phyloP scores from a whole-genome alignment of 2,888 invertebrate genomes.

The Chrysomela aeneicollis region DNA sequence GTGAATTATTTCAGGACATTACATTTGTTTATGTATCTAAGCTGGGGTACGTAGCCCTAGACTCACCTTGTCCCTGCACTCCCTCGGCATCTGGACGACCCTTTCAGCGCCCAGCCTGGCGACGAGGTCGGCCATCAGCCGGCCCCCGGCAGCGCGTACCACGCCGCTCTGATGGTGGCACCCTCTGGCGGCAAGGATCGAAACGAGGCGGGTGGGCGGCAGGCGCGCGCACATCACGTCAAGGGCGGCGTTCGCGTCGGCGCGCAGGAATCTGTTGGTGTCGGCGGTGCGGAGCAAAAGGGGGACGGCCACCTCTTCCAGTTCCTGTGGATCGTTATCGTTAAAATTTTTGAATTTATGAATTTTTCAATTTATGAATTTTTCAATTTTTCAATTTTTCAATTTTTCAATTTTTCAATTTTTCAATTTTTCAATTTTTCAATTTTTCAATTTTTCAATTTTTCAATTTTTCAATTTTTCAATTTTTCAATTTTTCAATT shows the following conservation, averaged over 20 bases:
- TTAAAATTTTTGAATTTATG: neutral
- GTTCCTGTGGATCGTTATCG: conserved; percentile 66
- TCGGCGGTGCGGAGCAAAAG: conserved; percentile 90
- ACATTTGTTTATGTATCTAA: no score
- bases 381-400: no score
- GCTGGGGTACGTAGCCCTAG: no score
- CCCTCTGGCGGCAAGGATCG: conserved; percentile 74
- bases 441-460: no score
- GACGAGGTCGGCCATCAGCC: conserved; percentile 76
- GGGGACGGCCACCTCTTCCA: conserved; percentile 84
- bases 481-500: no score
- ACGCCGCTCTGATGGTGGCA: conserved; percentile 85
- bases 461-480: no score
- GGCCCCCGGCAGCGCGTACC: conserved; percentile 84
- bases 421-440: no score
- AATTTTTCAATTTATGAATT: no score
- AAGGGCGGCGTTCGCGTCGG: conserved; percentile 85
- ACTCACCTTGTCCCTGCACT: conserved; percentile 76
- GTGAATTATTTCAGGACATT: no score
- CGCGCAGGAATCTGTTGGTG: conserved; percentile 90
- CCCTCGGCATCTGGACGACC: conserved; percentile 75
- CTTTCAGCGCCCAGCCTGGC: conserved; percentile 78
- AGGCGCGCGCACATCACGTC: conserved; percentile 83
- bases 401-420: no score
- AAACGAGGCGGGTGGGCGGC: conserved; percentile 72